These are phyloP conservation scores for Caretta caretta DNA, from an alignment of 2,113 vertebrate genomes.

Conservation along the genomic window DNA sequence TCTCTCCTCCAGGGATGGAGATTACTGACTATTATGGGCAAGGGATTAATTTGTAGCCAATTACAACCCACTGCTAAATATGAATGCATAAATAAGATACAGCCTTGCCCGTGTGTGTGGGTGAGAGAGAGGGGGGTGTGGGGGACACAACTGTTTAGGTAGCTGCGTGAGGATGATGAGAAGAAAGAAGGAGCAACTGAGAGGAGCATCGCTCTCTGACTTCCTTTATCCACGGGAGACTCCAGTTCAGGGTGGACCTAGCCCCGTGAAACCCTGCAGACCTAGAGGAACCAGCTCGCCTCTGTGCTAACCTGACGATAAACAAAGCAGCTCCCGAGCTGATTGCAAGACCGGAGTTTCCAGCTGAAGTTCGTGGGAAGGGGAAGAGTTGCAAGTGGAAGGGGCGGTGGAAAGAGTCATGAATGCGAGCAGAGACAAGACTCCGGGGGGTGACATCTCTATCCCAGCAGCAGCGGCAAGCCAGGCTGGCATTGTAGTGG, in stretches of 20 bases:
- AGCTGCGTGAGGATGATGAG: conserved; percentile 75
- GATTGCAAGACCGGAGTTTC: conserved; percentile 50
- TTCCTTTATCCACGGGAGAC: background rate
- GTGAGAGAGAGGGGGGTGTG: conserved; percentile 50
- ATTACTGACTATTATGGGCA: conserved; percentile 85
- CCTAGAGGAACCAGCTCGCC: background rate
- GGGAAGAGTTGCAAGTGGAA: background rate
- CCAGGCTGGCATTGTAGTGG: conserved; percentile 73
- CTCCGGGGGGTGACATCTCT: conserved; percentile 80
- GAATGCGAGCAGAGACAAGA: conserved; percentile 84
- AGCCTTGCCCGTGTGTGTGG: conserved; percentile 53
- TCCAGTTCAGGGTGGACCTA: background rate
- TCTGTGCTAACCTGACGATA: background rate
- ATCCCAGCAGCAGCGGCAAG: conserved; percentile 69
- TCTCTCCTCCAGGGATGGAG: conserved; percentile 77
- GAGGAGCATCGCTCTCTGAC: conserved; percentile 74
- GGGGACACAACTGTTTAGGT: conserved; percentile 67
- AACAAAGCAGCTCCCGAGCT: background rate
- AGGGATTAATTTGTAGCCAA: conserved; percentile 94
- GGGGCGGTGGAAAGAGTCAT: conserved; percentile 69
- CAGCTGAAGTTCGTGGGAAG: conserved; percentile 44
- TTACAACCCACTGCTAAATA: conserved; percentile 87
- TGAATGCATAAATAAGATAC: conserved; percentile 85
- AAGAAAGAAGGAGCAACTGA: conserved; percentile 74
- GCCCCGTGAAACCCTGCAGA: background rate